Base-by-base conservation (phyloP, 2,113 vertebrate genomes). In the Periophthalmus modestus region DNA sequence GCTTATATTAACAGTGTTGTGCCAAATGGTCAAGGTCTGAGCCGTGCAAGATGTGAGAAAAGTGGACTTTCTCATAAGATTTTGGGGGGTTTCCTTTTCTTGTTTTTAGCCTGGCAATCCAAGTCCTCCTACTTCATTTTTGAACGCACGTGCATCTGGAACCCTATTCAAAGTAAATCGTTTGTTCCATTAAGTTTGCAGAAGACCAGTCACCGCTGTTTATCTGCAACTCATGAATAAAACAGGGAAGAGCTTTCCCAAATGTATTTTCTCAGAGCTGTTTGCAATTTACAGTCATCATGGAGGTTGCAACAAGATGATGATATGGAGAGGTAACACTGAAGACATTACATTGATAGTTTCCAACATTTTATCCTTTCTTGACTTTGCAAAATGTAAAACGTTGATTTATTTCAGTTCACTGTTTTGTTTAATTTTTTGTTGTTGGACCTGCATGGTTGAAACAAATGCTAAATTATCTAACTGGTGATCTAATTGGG, bases 1-100 rank as follows among this genome's bases (percentile, higher is more conserved):
- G 80, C 80, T 86, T 85, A 73, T 76, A 61, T 86, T 82, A 78
- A 85, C 48, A 13, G 63, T 72, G 78, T 63, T 66, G 72, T 76
- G 83, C 86, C 86, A 91, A 50, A 84, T 82, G 83, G 85, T 71
- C 62, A 65, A 39, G 34, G 62, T 21, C 62, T 62, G 62, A 65
- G 34, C 18, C 19, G 16, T 13, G 18, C 34, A 39, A 43, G 57
- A 16, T 5, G 14, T 62, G 28, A 34, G 59, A 62, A 62, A 34
- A 11, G 14, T 0, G 6, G 15, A 62, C 47, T 80, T 81, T 87
- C 82, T 85, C 81, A 69, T 19, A 34, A 4, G 14, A 33, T 16
- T 15, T 74, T 57, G 15, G 7, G 16, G 16, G 6, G 7, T 63
- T 11, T 52, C 48, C 48, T 52, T 19, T 18, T 50, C 48, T 50